These are phyloP conservation scores for Lepus europaeus DNA, from an alignment of 2,113 vertebrate species.

Conservation along the genomic window DNA sequence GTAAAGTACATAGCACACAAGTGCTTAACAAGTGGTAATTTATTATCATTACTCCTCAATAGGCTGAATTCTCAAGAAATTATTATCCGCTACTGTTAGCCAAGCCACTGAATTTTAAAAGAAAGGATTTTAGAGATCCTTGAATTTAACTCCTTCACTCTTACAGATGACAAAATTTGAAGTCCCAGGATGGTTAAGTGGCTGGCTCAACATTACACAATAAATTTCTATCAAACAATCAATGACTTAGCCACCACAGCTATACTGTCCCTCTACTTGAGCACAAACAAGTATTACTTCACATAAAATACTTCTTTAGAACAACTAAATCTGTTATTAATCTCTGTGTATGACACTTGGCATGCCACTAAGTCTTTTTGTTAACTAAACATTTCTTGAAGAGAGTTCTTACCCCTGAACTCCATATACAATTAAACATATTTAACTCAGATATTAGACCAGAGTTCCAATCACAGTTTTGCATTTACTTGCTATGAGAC, in stretches of 20 bases:
- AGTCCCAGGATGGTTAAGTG: not conserved
- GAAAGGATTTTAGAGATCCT: not conserved
- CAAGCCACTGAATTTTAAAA: not conserved
- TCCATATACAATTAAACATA: not conserved
- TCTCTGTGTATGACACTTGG: not conserved
- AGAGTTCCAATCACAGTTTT: not conserved
- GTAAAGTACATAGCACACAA: not conserved
- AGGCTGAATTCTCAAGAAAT: conserved; percentile 31
- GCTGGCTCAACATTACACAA: not conserved
- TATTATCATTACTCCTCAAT: not conserved
- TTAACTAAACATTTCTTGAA: not conserved
- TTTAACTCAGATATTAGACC: not conserved
- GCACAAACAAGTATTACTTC: not conserved
- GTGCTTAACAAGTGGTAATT: not conserved
- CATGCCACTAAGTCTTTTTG: not conserved
- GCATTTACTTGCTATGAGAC: not conserved
- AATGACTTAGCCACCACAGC: not conserved
- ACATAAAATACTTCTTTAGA: not conserved
- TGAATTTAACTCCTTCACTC: not conserved
- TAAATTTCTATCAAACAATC: not conserved
- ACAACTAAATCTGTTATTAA: not conserved
- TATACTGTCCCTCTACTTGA: not conserved
- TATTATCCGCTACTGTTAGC: not conserved
- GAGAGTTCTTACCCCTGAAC: not conserved
- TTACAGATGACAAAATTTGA: not conserved